These are phyloP conservation scores for Prunella fulvescens DNA, from an alignment of 2,113 vertebrate species.

Conservation along the genomic window DNA sequence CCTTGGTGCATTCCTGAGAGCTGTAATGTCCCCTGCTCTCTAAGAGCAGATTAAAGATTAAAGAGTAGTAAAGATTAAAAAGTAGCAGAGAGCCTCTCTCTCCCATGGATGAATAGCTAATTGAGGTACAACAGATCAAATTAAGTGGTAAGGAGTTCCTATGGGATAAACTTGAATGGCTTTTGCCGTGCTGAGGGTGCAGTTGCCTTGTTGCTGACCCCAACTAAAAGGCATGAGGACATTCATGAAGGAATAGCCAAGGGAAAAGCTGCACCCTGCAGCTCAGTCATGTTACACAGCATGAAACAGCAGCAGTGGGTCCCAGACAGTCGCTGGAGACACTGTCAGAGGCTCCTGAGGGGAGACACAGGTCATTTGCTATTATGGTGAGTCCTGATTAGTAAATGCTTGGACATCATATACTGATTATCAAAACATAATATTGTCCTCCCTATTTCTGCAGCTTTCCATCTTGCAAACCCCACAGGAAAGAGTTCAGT, in stretches of 20 bases:
- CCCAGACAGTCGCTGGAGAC: not conserved
- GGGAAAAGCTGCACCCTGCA: not conserved
- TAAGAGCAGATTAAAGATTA: not conserved
- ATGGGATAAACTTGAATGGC: not conserved
- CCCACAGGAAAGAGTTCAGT: not conserved
- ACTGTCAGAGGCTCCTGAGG: not conserved
- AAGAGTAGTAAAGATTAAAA: not conserved
- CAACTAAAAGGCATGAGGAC: not conserved
- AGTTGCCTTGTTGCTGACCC: not conserved
- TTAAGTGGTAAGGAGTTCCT: not conserved
- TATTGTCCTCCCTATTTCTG: not conserved
- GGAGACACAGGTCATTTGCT: not conserved
- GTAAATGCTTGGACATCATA: not conserved
- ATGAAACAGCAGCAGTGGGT: not conserved
- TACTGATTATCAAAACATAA: not conserved
- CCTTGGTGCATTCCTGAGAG: not conserved
- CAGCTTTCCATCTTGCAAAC: not conserved
- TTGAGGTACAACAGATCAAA: not conserved
- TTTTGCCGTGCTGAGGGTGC: not conserved
- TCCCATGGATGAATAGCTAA: not conserved
- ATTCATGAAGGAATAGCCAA: not conserved
- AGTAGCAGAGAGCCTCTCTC: not conserved
- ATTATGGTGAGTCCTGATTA: not conserved
- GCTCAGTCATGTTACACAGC: not conserved
- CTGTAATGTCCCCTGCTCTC: not conserved